Evolutionary conservation across 2,797 vertebrate genomes (phyloP).

Genomic region (Megalops cyprinoides): DNA sequence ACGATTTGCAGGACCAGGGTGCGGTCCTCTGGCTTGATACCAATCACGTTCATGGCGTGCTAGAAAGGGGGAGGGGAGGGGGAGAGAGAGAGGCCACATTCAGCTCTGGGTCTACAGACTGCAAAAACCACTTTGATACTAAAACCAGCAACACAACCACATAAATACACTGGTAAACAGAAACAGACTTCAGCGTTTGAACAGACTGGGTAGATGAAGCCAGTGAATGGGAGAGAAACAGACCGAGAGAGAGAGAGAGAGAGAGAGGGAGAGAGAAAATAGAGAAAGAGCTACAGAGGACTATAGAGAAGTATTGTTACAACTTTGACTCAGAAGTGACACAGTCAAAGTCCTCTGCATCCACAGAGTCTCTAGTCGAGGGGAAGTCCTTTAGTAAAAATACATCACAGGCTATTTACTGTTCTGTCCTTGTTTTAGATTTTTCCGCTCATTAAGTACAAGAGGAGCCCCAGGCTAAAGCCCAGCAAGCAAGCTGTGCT

Average conservation of each 20-base stretch:
- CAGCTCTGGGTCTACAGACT: constrained; percentile 3
- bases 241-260: constrained; percentile 48
- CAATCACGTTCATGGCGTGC: constrained; percentile 97
- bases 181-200: constrained; percentile 48
- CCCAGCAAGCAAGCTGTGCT: not conserved
- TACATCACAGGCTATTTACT: not conserved
- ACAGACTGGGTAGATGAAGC: constrained; percentile 29
- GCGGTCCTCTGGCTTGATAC: constrained; percentile 85
- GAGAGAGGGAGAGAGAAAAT: constrained; percentile 32
- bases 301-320: not conserved
- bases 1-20: constrained; percentile 94
- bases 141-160: constrained; percentile 36
- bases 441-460: not conserved
- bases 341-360: not conserved
- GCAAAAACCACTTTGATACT: constrained; percentile 48
- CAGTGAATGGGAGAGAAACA: constrained; percentile 30
- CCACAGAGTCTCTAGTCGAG: not conserved
- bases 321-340: not conserved
- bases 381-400: not conserved
- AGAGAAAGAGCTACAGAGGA: not conserved
- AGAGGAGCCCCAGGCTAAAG: not conserved
- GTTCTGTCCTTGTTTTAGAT: not conserved
- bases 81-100: not conserved
- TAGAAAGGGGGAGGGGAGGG: constrained; percentile 56
- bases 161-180: constrained; percentile 55